These are phyloP conservation scores for Crotalus horridus DNA, from an alignment of 2,113 vertebrate species.

Conservation along the genomic window DNA sequence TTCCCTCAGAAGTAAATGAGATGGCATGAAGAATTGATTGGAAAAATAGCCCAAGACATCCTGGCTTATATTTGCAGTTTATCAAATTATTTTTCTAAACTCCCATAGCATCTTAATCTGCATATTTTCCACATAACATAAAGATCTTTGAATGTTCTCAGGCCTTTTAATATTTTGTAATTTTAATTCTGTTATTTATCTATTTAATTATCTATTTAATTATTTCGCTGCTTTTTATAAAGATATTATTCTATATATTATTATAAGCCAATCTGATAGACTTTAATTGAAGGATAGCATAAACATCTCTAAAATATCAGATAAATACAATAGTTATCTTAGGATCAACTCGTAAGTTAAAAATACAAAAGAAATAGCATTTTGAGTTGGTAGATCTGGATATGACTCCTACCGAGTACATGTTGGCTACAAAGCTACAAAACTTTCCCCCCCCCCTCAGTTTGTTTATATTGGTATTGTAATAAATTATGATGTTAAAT, in stretches of 20 bases:
- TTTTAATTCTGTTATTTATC: not conserved
- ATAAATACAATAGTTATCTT: not conserved
- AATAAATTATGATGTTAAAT: slow-evolving; percentile 54
- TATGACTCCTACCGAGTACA: not conserved
- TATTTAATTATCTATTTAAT: not conserved
- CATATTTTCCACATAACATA: not conserved
- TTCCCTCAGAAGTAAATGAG: not conserved
- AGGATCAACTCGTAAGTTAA: not conserved
- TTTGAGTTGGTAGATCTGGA: not conserved
- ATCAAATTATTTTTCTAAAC: not conserved
- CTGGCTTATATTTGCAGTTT: not conserved
- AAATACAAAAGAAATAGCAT: not conserved
- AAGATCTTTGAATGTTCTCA: not conserved
- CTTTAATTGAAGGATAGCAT: not conserved
- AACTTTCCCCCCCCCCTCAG: slow-evolving; percentile 15
- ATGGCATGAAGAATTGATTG: not conserved
- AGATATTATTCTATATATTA: not conserved
- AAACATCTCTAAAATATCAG: not conserved
- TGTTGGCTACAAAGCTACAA: not conserved
- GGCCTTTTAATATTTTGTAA: not conserved
- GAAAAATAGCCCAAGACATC: not conserved
- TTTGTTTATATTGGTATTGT: slow-evolving; percentile 32
- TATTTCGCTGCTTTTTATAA: not conserved
- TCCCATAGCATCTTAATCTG: not conserved
- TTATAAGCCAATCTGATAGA: not conserved